Evolutionary conservation across 2,113 vertebrate species (phyloP).

Genomic region (Ornithorhynchus anatinus): DNA sequence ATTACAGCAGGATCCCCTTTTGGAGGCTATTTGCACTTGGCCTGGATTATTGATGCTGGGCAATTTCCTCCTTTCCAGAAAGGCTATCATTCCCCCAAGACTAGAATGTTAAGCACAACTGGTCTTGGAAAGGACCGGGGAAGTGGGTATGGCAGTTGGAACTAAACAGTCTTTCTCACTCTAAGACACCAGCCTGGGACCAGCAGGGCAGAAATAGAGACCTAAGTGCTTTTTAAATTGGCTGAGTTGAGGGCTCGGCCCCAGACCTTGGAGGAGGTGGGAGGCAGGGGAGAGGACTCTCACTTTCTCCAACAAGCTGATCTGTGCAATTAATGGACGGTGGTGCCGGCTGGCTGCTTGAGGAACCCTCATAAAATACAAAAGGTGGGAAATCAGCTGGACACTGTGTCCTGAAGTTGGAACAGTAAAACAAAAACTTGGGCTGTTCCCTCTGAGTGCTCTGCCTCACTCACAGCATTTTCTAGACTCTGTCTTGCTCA

Average conservation of each 20-base stretch:
- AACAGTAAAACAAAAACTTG: background rate
- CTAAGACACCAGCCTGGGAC: too few relatives aligned
- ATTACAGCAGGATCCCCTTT: background rate
- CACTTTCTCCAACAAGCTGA: background rate
- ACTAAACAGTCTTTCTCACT: background rate
- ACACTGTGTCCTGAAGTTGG: background rate
- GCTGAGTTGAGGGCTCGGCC: background rate
- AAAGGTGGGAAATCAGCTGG: background rate
- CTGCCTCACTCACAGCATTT: too few relatives aligned
- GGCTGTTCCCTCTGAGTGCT: background rate
- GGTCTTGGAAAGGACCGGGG: background rate
- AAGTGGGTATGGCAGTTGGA: background rate
- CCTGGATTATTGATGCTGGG: slow-evolving; percentile 3
- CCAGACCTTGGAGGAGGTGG: too few relatives aligned
- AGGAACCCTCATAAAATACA: background rate
- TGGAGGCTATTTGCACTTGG: slow-evolving; percentile 1
- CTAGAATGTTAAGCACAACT: background rate
- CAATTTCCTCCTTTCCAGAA: background rate
- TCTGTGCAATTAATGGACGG: background rate
- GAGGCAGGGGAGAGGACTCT: too few relatives aligned
- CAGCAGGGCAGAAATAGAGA: background rate
- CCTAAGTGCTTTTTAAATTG: background rate
- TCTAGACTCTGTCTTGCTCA: too few relatives aligned
- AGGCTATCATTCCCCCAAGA: background rate
- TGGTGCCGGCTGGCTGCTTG: background rate